Conservation (phyloP, 1,140 invertebrate species). For the Orius insidiosus region DNA sequence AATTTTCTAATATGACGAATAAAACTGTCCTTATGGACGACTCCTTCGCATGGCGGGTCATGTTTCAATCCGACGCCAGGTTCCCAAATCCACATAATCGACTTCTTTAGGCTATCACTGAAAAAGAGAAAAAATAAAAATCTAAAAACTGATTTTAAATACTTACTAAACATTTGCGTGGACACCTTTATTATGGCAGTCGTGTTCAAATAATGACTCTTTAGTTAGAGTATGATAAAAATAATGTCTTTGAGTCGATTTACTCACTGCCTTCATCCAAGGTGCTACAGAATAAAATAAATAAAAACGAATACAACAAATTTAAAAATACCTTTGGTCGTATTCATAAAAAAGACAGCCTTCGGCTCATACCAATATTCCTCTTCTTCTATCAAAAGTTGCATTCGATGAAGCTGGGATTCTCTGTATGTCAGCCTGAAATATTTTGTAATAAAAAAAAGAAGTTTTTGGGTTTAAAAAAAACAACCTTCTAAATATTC, state of each 20-base stretch:
- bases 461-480: too few species aligned
- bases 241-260: too few species aligned
- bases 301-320: too few species aligned
- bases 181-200: too few species aligned
- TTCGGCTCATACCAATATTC: conserved; percentile 29
- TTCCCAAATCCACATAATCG: conserved; percentile 1
- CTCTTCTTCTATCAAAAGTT: conserved; percentile 20
- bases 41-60: neutral
- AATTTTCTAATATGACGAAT: too few species aligned
- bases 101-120: neutral
- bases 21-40: conserved; percentile 5
- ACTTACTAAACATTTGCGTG: too few species aligned
- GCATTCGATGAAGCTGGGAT: conserved; percentile 17
- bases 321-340: conserved; percentile 18
- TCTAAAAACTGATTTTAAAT: too few species aligned
- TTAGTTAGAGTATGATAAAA: too few species aligned
- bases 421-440: conserved; percentile 14
- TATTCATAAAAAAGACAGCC: conserved; percentile 36
- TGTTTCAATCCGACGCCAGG: neutral
- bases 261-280: too few species aligned
- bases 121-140: neutral
- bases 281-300: too few species aligned
- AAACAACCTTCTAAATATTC: conserved; percentile 32
- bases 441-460: conserved; percentile 21
- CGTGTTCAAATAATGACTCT: too few species aligned